A percentile compares a stretch with the other conserved stretches of the same genome.
Conservation (phyloP, 1,140 invertebrate genomes). For the Radopholus similis region DNA sequence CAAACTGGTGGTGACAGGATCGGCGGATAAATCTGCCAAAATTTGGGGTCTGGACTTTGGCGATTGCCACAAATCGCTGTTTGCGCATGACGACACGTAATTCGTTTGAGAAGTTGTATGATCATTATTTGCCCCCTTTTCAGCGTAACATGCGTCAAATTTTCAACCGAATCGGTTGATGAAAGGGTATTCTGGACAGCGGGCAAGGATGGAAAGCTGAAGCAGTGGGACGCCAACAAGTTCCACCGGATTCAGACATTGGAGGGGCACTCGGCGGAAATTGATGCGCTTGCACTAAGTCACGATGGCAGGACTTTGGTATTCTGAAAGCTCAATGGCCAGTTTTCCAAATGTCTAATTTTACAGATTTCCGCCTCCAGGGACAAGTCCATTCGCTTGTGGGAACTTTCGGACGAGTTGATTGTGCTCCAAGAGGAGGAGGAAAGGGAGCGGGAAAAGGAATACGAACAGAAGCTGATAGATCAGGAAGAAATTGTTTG, state of each 20-base stretch:
- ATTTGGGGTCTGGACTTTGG: constrained; percentile 98
- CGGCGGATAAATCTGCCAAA: constrained; percentile 88
- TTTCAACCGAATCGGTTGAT: constrained; percentile 56
- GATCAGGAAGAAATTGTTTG: constrained; percentile 68
- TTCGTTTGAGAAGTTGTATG: neutral
- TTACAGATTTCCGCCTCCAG: constrained; percentile 76
- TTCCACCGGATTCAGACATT: constrained; percentile 67
- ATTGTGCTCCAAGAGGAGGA: constrained; percentile 85
- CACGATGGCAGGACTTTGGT: constrained; percentile 42
- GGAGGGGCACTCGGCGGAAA: constrained; percentile 68
- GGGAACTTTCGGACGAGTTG: constrained; percentile 79
- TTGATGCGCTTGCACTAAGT: constrained; percentile 39
- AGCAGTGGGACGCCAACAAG: constrained; percentile 89
- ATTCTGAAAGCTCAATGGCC: neutral
- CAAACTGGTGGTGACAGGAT: constrained; percentile 82
- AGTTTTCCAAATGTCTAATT: no score
- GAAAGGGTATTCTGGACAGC: constrained; percentile 90
- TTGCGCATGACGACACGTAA: constrained; percentile 80
- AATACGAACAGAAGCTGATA: constrained; percentile 53
- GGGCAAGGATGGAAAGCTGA: constrained; percentile 79
- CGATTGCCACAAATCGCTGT: constrained; percentile 74
- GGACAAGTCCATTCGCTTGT: constrained; percentile 82
- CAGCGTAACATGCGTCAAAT: constrained; percentile 78
- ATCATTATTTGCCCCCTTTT: constrained; percentile 25
- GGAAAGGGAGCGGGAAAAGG: constrained; percentile 66